These are phyloP conservation scores for Ploceus nigricollis DNA, from an alignment of 2,113 vertebrate genomes.

Conservation along the genomic window DNA sequence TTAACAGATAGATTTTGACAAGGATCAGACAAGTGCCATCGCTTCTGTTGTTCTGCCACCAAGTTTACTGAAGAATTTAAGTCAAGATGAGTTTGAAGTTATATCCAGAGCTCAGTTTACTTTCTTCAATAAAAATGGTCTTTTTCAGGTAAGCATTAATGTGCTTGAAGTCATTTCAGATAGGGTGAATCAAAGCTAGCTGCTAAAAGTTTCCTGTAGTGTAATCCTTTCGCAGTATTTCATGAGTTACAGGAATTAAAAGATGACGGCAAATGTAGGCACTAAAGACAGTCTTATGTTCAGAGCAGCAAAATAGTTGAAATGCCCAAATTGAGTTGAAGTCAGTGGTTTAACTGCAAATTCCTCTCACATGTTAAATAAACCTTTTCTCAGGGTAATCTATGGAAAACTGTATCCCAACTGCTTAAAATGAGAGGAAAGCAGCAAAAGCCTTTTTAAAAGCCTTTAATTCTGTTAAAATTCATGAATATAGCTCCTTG, in stretches of 20 bases:
- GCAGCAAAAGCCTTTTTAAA: background rate
- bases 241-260: background rate
- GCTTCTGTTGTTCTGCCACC: constrained; percentile 85
- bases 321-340: background rate
- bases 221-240: background rate
- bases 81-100: constrained; percentile 68
- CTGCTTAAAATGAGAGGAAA: background rate
- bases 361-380: background rate
- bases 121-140: constrained; percentile 91
- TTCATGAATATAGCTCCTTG: background rate
- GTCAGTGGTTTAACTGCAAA: background rate
- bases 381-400: background rate
- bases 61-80: constrained; percentile 80
- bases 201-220: background rate
- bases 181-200: background rate
- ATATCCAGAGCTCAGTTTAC: constrained; percentile 90
- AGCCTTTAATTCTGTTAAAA: background rate
- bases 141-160: constrained; percentile 82
- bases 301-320: background rate
- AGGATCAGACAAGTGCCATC: constrained; percentile 68
- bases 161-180: background rate
- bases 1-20: constrained; percentile 84
- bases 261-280: background rate
- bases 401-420: background rate
- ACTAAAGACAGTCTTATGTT: background rate